Evolutionary conservation across 1,140 invertebrate genomes (phyloP), one percentile per base, ranked within the genome.

Genomic region (Drosophila repletoides): DNA sequence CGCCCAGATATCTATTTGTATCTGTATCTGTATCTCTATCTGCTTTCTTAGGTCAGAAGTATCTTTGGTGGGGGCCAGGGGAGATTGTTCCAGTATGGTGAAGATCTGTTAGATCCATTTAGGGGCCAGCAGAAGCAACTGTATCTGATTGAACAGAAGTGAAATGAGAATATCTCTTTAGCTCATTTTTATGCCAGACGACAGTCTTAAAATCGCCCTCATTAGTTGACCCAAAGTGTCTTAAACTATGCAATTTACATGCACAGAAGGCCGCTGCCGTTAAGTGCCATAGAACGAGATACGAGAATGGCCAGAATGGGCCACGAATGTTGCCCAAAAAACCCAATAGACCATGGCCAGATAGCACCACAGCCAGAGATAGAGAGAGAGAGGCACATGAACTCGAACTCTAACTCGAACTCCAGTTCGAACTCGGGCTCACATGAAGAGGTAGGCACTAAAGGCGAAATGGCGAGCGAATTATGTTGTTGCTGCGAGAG

Each of bases 141-240:
- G n/a, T n/a, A n/a, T n/a, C n/a, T n/a, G n/a, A n/a, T n/a, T n/a
- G n/a, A n/a, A n/a, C n/a, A n/a, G n/a, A n/a, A n/a, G n/a, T n/a
- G n/a, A n/a, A n/a, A n/a, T n/a, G n/a, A n/a, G n/a, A n/a, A n/a
- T n/a, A n/a, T n/a, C n/a, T n/a, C n/a, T n/a, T n/a, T n/a, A n/a
- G n/a, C 24, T 67, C 56, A 61, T 81, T 81, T 63, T 46, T 77
- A 81, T 81, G 68, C 72, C 59, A 38, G 59, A 59, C 68, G 29
- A 43, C 10, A 21, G 38, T 31, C 24, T 29, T 46, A 36, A 40
- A 53, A 53, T 66, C 79, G 79, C 66, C 74, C 79, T 84, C 79
- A 84, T 84, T 84, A 84, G 74, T 46, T 86, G 80, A 84, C 74
- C 77, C 80, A 79, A 84, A 79, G 80, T 84, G 80, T 86, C 75